These are phyloP conservation scores for Cactoblastis cactorum DNA, from an alignment of 2,888 invertebrate genomes.

Conservation along the genomic window DNA sequence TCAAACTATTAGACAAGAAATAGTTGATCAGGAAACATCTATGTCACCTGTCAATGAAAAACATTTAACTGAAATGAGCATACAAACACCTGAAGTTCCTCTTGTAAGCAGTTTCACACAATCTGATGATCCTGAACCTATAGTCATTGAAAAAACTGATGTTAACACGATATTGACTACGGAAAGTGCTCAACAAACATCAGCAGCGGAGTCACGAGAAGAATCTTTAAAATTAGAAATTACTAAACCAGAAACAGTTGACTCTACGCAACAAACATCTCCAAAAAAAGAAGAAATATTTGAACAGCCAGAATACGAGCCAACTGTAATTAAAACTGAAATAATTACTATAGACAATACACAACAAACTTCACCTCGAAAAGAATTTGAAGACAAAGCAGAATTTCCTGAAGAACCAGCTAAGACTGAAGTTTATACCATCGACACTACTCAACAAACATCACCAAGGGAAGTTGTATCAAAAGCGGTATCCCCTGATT, in stretches of 20 bases:
- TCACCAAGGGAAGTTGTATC: constrained; percentile 23
- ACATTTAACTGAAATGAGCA: constrained; percentile 51
- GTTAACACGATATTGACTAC: constrained; percentile 32
- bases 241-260: constrained; percentile 30
- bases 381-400: constrained; percentile 22
- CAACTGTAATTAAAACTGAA: constrained; percentile 19
- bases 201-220: constrained; percentile 32
- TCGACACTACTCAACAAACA: constrained; percentile 53
- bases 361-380: constrained; percentile 81
- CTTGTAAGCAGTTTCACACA: constrained; percentile 63
- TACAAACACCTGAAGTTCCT: constrained; percentile 60
- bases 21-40: constrained; percentile 57
- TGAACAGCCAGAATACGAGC: background rate
- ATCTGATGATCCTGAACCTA: constrained; percentile 53
- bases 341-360: constrained; percentile 39
- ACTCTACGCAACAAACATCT: constrained; percentile 50
- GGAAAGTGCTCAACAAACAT: constrained; percentile 47
- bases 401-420: constrained; percentile 30
- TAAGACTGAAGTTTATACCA: constrained; percentile 34
- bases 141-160: constrained; percentile 20
- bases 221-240: constrained; percentile 30
- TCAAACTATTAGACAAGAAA: constrained; percentile 54
- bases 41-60: constrained; percentile 54
- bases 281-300: constrained; percentile 26
- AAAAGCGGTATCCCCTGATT: constrained; percentile 1